phyloP scores from a whole-genome alignment of 2,888 invertebrate species.

The Phasia obesa region DNA sequence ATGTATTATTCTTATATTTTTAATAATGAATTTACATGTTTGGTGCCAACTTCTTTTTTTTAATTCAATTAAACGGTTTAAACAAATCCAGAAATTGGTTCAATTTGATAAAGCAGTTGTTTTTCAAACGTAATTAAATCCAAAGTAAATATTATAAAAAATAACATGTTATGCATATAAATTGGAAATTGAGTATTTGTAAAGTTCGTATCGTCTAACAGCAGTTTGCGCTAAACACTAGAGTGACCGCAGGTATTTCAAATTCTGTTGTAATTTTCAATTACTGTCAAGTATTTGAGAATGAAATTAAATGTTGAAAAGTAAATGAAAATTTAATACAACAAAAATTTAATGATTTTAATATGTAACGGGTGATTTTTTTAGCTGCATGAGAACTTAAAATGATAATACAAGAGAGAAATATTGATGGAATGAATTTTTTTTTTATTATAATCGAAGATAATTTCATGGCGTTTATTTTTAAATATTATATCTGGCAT shows the following conservation, averaged over 20 bases:
- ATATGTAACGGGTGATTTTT: too few species aligned
- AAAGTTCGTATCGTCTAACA: neutral
- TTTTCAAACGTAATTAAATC: neutral
- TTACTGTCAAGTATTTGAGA: slow-evolving; percentile 7
- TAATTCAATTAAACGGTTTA: neutral
- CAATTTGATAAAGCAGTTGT: neutral
- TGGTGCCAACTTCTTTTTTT: neutral
- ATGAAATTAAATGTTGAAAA: neutral
- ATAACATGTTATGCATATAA: slow-evolving; percentile 10
- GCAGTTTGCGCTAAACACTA: neutral
- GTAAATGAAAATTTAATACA: too few species aligned
- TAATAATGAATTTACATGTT: neutral
- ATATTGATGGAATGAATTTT: too few species aligned
- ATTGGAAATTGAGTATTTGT: neutral
- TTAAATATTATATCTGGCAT: too few species aligned
- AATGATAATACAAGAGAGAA: too few species aligned
- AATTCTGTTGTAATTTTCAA: slow-evolving; percentile 9
- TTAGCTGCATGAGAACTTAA: too few species aligned
- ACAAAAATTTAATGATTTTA: too few species aligned
- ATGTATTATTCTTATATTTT: neutral
- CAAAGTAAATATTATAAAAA: neutral
- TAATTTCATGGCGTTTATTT: too few species aligned
- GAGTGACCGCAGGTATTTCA: neutral
- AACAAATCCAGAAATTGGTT: neutral
- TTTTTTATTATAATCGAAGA: too few species aligned